Base-by-base conservation (phyloP, 1,140 invertebrate genomes). In the Drosophila virilis region DNA sequence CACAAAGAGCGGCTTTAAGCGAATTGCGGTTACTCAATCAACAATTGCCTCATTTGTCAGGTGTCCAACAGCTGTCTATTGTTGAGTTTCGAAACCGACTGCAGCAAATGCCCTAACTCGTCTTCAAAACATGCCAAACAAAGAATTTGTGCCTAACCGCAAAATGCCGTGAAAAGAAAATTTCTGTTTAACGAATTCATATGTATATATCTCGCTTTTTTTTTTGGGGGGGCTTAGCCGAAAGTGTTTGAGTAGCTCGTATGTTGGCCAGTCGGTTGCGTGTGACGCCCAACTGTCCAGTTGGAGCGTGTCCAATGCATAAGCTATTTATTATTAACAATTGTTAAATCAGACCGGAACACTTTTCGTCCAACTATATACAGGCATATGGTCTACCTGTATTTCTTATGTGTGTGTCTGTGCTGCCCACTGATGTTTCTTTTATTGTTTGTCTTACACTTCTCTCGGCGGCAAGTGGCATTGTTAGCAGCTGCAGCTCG, bases 331-430 rank as follows among this genome's bases (percentile, higher is more conserved):
- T 79, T 79, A 89, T 79, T 79, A 89, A 75, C 84, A 84, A 89
- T 89, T 89, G 84, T 89, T 89, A 89, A 89, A 89, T 89, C 84
- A 89, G 84, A 89, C 84, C 84, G 84, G 84, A 89, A 89, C 84
- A 89, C 43, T 85, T 86, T 85, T 84, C 65, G 73, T 67, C 65
- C 68, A 65, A 50, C 45, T 48, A 50, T 6, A 13, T 6, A 33
- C 17, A 17, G 17, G 17, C n/a, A n/a, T 17, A 17, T 17, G 13
- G 40, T 38, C 38, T 17, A 35, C 9, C 6, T 60, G 45, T 74
- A 35, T 54, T 67, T 67, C 48, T 55, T 70, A 59, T 77, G 58
- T 85, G 46, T 10, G 9, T 7, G 22, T 17, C 5, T 28, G 60
- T 73, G 50, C 70, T 77, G 74, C 70, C 62, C 70, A 77, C 74